Conservation (phyloP, 2,888 invertebrate genomes). For the Antheraea assamensis region DNA sequence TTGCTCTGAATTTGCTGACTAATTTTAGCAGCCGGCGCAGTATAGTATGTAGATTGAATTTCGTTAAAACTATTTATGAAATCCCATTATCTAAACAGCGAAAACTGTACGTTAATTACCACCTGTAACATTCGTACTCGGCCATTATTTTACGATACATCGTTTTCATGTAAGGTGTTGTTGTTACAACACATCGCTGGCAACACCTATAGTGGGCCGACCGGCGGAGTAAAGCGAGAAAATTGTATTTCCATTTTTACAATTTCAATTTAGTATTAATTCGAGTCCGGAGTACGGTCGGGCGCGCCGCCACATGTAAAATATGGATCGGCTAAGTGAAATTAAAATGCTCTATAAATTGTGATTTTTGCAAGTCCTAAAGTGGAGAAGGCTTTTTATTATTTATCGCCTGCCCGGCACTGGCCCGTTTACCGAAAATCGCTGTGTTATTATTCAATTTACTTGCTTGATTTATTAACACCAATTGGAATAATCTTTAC, state of each 20-base stretch:
- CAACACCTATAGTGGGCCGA: conserved; percentile 66
- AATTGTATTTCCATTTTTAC: conserved; percentile 83
- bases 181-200: conserved; percentile 71
- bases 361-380: conserved; percentile 83
- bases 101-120: conserved; percentile 9
- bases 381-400: conserved; percentile 81
- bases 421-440: conserved; percentile 75
- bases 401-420: conserved; percentile 75
- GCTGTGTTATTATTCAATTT: conserved; percentile 79
- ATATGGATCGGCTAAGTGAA: conserved; percentile 83
- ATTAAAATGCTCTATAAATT: conserved; percentile 83
- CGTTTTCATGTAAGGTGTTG: conserved; percentile 66
- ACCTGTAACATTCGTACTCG: conserved; percentile 28
- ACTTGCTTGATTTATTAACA: conserved; percentile 74
- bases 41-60: conserved; percentile 26
- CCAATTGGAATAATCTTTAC: conserved; percentile 49
- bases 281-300: conserved; percentile 75
- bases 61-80: neutral
- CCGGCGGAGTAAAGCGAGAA: conserved; percentile 68
- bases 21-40: conserved; percentile 31
- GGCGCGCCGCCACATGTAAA: conserved; percentile 80
- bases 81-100: neutral
- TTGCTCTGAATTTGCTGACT: neutral
- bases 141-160: conserved; percentile 46
- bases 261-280: conserved; percentile 83